These are phyloP conservation scores for Peucedramus taeniatus DNA, from an alignment of 2,113 vertebrate genomes.

Conservation along the genomic window DNA sequence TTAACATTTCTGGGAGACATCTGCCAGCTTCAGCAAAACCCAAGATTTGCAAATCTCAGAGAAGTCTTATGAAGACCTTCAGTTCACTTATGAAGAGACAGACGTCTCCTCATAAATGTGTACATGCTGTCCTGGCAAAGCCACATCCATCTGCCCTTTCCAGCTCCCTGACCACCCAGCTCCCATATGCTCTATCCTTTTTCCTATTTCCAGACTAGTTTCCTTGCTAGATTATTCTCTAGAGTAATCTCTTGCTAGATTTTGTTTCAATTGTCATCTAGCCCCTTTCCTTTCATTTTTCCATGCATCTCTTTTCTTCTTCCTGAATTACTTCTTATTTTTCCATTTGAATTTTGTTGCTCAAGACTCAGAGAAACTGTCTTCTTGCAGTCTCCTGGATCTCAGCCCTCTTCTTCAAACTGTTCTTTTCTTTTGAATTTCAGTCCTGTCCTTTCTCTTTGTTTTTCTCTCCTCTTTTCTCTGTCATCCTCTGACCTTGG, in stretches of 20 bases:
- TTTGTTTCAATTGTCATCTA: background rate
- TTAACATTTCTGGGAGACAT: background rate
- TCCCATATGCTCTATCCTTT: background rate
- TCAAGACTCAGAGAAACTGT: background rate
- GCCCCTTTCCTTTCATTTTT: background rate
- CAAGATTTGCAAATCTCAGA: background rate
- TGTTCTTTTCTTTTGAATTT: background rate
- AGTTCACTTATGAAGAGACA: background rate
- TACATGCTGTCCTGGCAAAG: background rate
- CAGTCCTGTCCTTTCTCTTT: background rate
- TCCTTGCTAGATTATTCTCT: background rate
- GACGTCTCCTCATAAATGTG: accelerated
- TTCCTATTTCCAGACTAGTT: background rate
- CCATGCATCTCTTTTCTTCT: background rate
- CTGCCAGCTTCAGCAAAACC: background rate
- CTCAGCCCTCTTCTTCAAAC: background rate
- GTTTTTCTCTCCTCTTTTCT: background rate
- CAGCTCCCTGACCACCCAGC: background rate
- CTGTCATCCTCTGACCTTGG: background rate
- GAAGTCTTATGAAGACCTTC: background rate
- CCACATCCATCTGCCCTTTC: background rate
- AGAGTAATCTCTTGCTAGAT: no score
- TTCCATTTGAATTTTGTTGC: background rate
- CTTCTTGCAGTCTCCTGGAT: background rate
- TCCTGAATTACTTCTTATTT: background rate